Percentiles rank a stretch among this genome's conserved stretches.
These are phyloP conservation scores for Dendroctonus valens DNA, from an alignment of 1,140 invertebrate genomes.

Conservation along the genomic window DNA sequence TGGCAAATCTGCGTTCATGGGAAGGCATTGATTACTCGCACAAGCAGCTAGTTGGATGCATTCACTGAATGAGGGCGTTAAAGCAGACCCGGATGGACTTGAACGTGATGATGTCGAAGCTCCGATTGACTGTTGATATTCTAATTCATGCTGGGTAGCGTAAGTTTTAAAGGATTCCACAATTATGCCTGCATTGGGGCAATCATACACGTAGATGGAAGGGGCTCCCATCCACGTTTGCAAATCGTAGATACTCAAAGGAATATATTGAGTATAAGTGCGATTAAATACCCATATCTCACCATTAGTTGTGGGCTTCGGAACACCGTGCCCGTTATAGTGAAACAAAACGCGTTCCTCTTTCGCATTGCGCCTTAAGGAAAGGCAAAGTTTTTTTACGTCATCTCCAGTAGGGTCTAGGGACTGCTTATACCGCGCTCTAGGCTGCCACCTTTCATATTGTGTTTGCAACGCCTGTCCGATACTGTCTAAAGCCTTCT, in stretches of 20 bases:
- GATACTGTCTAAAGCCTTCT: conserved; percentile 91
- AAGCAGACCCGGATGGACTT: conserved; percentile 18
- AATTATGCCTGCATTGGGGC: conserved; percentile 96
- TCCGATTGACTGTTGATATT: conserved; percentile 55
- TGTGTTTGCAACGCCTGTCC: conserved; percentile 91
- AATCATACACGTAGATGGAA: conserved; percentile 99
- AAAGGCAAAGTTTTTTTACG: conserved; percentile 95
- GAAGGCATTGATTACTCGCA: conserved; percentile 84
- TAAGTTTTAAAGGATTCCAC: conserved; percentile 91
- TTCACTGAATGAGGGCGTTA: conserved; percentile 70
- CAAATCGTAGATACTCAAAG: conserved; percentile 95
- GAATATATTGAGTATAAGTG: conserved; percentile 99
- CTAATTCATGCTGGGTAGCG: conserved; percentile 86
- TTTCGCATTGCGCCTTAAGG: conserved; percentile 95
- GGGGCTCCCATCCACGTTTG: conserved; percentile 99
- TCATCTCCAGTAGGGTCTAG: conserved; percentile 97
- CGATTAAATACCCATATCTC: conserved; percentile 99
- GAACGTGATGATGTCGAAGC: conserved; percentile 12
- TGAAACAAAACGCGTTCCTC: conserved; percentile 98
- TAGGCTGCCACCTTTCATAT: conserved; percentile 96
- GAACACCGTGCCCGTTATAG: conserved; percentile 99
- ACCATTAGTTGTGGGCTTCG: conserved; percentile 95
- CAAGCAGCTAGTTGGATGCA: conserved; percentile 98
- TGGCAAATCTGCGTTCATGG: conserved; percentile 97
- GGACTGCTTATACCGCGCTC: conserved; percentile 71